A percentile compares a stretch with the other conserved stretches of the same genome.
Conservation (phyloP, 2,797 vertebrate species). For the Betta splendens region DNA sequence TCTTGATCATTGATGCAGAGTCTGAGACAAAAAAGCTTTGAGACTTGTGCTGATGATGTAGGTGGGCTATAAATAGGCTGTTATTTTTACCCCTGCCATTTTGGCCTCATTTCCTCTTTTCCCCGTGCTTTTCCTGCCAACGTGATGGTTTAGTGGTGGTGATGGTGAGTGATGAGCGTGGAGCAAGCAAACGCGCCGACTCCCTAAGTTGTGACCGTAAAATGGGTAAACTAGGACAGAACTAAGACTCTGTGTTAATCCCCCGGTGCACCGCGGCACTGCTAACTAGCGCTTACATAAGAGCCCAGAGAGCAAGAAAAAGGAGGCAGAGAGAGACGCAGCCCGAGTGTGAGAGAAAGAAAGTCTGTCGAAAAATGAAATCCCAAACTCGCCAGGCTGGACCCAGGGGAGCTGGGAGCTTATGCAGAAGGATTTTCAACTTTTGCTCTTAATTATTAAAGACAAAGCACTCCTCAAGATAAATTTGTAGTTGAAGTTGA, state of each 20-base stretch:
- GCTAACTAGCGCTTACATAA: constrained; percentile 80
- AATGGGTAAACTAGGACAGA: constrained; percentile 72
- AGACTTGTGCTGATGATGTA: constrained; percentile 80
- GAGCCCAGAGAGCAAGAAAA: constrained; percentile 64
- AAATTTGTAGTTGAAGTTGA: constrained; percentile 50
- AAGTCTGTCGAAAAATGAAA: constrained; percentile 58
- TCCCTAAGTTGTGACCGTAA: constrained; percentile 60
- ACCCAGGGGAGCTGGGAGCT: constrained; percentile 58
- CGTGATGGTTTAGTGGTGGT: constrained; percentile 60
- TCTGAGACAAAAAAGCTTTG: constrained; percentile 70
- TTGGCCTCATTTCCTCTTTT: constrained; percentile 82
- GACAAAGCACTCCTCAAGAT: constrained; percentile 65
- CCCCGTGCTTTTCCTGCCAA: constrained; percentile 71
- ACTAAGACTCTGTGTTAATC: constrained; percentile 74
- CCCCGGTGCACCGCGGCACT: constrained; percentile 69
- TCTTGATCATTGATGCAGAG: constrained; percentile 55
- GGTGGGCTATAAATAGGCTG: constrained; percentile 83
- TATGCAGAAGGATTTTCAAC: constrained; percentile 67
- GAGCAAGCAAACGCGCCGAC: constrained; percentile 40
- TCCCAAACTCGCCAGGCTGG: constrained; percentile 59
- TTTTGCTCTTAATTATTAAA: constrained; percentile 70
- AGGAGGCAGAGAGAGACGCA: constrained; percentile 45
- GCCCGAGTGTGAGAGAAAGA: constrained; percentile 40
- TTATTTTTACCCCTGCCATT: constrained; percentile 86
- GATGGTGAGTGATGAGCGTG: constrained; percentile 61